Conservation (phyloP, 2,797 vertebrate genomes). For the Acanthiza pusilla region DNA sequence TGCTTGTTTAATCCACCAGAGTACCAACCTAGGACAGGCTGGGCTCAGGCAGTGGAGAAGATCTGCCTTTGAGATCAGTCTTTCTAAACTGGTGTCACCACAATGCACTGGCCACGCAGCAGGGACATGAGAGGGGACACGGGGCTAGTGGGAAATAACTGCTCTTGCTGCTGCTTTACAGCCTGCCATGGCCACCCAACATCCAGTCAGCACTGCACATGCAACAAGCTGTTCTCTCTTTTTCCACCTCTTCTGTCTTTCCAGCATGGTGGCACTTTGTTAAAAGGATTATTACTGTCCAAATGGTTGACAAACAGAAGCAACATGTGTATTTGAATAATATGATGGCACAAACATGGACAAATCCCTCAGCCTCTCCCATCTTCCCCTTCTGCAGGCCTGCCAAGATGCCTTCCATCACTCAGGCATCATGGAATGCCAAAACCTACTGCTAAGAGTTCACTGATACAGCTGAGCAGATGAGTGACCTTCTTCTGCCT, state of each 20-base stretch:
- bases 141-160: not conserved
- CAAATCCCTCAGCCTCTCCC: not conserved
- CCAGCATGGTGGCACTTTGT: not conserved
- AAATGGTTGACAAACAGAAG: not conserved
- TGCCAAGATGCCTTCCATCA: not conserved
- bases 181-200: not conserved
- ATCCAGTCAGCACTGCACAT: not conserved
- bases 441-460: not conserved
- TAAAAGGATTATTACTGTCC: not conserved
- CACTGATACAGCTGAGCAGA: not conserved
- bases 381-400: not conserved
- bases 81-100: not conserved
- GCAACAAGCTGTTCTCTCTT: not conserved
- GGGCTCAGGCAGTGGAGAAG: accelerated
- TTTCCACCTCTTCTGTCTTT: not conserved
- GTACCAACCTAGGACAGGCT: not conserved
- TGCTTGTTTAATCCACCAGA: not conserved
- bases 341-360: not conserved
- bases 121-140: not conserved
- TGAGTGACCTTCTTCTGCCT: not conserved
- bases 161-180: not conserved
- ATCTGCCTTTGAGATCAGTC: not conserved
- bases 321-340: not conserved
- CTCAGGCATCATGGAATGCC: not conserved
- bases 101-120: not conserved